A percentile compares a stretch with the other conserved stretches of the same genome.
These are phyloP conservation scores for Wasmannia auropunctata DNA, from an alignment of 1,140 invertebrate genomes.

Conservation along the genomic window DNA sequence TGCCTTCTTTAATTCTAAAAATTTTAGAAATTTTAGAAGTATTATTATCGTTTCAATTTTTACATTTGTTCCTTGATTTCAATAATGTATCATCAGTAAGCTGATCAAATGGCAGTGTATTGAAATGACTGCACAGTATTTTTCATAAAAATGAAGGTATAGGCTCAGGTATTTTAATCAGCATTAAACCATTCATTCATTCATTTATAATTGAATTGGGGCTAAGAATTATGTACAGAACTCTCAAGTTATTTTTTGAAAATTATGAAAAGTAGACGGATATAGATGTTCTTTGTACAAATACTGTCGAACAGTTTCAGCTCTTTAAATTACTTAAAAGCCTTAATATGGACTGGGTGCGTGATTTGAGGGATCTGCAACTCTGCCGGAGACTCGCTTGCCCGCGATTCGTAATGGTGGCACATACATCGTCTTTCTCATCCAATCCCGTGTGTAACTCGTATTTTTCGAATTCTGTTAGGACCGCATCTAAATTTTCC, in stretches of 20 bases:
- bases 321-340: constrained; percentile 82
- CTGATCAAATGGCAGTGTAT: constrained; percentile 8
- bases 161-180: constrained; percentile 45
- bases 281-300: constrained; percentile 76
- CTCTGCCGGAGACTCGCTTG: constrained; percentile 81
- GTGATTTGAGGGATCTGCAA: constrained; percentile 79
- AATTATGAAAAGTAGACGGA: constrained; percentile 74
- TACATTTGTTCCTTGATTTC: not conserved
- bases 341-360: constrained; percentile 79
- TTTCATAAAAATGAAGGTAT: constrained; percentile 40
- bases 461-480: constrained; percentile 79
- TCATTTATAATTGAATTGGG: constrained; percentile 68
- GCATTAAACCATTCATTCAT: constrained; percentile 59
- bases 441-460: constrained; percentile 74
- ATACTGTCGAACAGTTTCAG: constrained; percentile 81
- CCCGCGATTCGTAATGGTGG: constrained; percentile 73
- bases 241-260: constrained; percentile 60
- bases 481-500: constrained; percentile 75
- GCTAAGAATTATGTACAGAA: constrained; percentile 72
- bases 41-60: not conserved
- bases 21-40: not conserved
- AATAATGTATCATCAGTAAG: not conserved
- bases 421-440: constrained; percentile 67
- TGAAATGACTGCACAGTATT: not conserved
- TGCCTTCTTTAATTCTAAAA: not conserved